Base-by-base conservation (phyloP, 1,140 invertebrate genomes). In the Tigriopus japonicus region DNA sequence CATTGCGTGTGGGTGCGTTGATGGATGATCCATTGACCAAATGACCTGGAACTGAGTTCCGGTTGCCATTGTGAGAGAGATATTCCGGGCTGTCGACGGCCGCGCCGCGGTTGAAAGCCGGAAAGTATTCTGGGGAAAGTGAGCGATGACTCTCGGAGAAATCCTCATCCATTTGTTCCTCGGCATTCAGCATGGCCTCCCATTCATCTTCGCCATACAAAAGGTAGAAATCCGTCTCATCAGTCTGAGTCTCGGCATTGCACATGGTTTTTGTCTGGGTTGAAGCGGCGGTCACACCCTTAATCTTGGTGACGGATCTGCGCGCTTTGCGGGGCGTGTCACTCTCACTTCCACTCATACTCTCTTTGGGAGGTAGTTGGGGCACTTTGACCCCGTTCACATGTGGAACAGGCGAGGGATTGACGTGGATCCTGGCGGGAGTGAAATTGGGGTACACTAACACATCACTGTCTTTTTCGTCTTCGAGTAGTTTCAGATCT, bases 161-260 rank as follows among this genome's bases (percentile, higher is more conserved):
- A 15, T 58, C 56, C 15, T 55, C 53, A 17, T 15, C 7, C 19
- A 35, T 23, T 15, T 19, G n/a, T 14, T 40, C 28, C 10, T 60
- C 58, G n/a, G 28, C 23, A 35, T 35, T 35, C 28, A 35, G 28
- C 28, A 35, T 35, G 3, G 28, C 28, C 9, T 35, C 28, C 28
- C 28, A 35, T 35, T 35, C 28, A 23, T 51, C 43, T 17, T 28
- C 23, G n/a, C 42, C 21, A 23, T 60, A 60, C 15, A 60, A 52
- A 28, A 42, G 19, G n/a, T 51, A 19, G 28, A 60, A 60, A 10
- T 60, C 58, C 15, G 21, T 60, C 15, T 60, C 58, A n/a, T 60
- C 58, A 12, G 58, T 60, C 51, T 60, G 58, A 17, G 58, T 60
- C 43, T 60, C 58, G 12, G 51, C 58, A 52, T 28, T 60, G n/a